Evolutionary conservation across 2,888 invertebrate species (phyloP).

Genomic region (Limenitis camilla): DNA sequence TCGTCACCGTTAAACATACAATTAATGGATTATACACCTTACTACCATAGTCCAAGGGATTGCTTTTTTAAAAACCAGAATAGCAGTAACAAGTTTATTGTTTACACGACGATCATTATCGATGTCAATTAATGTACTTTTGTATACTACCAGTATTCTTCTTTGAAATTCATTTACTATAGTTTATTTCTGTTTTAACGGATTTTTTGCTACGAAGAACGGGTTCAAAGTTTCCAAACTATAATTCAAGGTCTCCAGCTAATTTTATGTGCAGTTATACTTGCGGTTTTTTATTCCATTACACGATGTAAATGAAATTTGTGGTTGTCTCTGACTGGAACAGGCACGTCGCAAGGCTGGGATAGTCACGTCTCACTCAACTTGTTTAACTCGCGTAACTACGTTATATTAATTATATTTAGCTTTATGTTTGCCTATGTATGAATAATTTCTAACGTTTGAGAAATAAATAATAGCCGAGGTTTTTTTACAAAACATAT

Average conservation of each 20-base stretch:
- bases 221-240: too few relatives aligned
- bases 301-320: conserved; percentile 12
- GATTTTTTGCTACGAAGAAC: too few relatives aligned
- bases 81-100: conserved; percentile 8
- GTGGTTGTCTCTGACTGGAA: conserved; percentile 10
- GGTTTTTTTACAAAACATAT: too few relatives aligned
- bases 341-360: conserved; percentile 8
- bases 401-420: conserved; percentile 8
- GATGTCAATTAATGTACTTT: conserved; percentile 2
- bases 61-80: background rate
- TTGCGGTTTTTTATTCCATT: conserved; percentile 14
- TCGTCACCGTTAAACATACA: conserved; percentile 12
- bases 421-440: conserved; percentile 10
- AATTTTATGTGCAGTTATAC: conserved; percentile 5
- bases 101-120: conserved; percentile 17
- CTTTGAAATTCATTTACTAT: too few relatives aligned
- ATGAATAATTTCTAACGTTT: background rate
- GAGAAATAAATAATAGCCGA: too few relatives aligned
- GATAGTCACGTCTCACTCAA: conserved; percentile 13
- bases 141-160: conserved; percentile 2
- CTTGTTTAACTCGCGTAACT: conserved; percentile 10
- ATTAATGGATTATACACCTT: conserved; percentile 6
- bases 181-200: too few relatives aligned
- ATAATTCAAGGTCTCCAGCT: too few relatives aligned
- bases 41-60: background rate